Conservation (phyloP, 2,888 invertebrate species). For the Linnaemya tessellans region DNA sequence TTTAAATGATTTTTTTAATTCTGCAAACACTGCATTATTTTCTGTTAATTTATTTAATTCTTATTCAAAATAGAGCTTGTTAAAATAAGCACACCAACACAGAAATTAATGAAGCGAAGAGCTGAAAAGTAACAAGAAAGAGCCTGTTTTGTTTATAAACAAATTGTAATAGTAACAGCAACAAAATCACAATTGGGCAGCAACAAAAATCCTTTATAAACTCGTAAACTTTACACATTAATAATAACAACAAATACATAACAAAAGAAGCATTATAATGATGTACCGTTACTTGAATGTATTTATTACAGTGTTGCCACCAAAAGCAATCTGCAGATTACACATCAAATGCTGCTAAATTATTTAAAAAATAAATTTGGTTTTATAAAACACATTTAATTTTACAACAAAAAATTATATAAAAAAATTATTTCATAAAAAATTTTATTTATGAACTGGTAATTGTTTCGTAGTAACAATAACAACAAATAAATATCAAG, state of each 20-base stretch:
- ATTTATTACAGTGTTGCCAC: neutral
- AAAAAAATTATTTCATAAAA: too few relatives aligned
- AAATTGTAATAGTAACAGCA: conserved; percentile 21
- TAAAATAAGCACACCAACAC: neutral
- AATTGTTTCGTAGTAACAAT: too few relatives aligned
- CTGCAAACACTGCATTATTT: conserved; percentile 26
- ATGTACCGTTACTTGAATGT: conserved; percentile 27
- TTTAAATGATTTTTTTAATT: neutral
- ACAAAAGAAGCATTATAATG: neutral
- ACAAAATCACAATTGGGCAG: conserved; percentile 6
- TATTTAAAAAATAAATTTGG: too few relatives aligned
- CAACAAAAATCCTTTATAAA: neutral
- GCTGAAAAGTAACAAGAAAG: neutral
- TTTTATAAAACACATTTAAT: too few relatives aligned
- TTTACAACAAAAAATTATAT: too few relatives aligned
- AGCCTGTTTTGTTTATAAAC: conserved; percentile 43
- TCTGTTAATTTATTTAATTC: neutral
- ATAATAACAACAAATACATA: conserved; percentile 17
- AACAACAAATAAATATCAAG: too few relatives aligned
- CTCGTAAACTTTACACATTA: conserved; percentile 9
- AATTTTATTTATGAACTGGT: too few relatives aligned
- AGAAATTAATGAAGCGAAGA: neutral
- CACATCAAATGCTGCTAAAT: neutral
- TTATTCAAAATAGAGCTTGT: neutral
- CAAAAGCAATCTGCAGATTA: neutral